phyloP scores from a whole-genome alignment of 2,888 invertebrate genomes.

The Spatulosminthurus flaviceps region DNA sequence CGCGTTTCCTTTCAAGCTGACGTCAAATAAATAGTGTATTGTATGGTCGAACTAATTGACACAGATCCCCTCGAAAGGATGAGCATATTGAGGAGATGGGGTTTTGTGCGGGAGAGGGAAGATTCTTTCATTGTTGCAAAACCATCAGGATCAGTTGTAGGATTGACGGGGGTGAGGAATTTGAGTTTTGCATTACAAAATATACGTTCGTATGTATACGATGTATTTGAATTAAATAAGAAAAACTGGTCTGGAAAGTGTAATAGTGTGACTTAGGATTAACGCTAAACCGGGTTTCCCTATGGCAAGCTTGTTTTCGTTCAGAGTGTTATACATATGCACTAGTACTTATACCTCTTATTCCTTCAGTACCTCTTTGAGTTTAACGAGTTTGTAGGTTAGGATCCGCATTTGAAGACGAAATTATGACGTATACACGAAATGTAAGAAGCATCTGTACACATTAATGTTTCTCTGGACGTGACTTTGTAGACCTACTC shows the following conservation, averaged over 20 bases:
- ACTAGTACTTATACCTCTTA: background rate
- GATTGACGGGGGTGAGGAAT: background rate
- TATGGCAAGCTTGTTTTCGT: constrained; percentile 23
- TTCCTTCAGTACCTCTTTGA: constrained; percentile 5
- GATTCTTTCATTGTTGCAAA: background rate
- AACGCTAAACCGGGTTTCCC: constrained; percentile 51
- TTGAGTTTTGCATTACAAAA: background rate
- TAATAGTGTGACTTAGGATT: constrained; percentile 47
- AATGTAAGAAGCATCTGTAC: background rate
- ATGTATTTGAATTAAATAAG: constrained; percentile 44
- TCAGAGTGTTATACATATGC: too few relatives aligned
- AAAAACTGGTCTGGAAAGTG: constrained; percentile 55
- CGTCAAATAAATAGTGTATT: background rate
- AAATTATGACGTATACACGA: constrained; percentile 9
- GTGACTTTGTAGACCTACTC: too few relatives aligned
- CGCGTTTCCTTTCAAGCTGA: constrained; percentile 23
- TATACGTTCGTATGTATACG: background rate
- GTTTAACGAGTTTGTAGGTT: constrained; percentile 25
- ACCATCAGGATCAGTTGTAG: too few relatives aligned
- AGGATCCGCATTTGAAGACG: constrained; percentile 20
- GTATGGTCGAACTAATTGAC: constrained; percentile 23
- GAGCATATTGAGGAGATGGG: background rate
- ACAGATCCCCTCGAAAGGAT: constrained; percentile 7
- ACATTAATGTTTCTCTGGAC: background rate
- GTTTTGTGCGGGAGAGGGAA: background rate